These are phyloP conservation scores for Myotis pilosus DNA, from an alignment of 2,797 vertebrate genomes.

Conservation along the genomic window DNA sequence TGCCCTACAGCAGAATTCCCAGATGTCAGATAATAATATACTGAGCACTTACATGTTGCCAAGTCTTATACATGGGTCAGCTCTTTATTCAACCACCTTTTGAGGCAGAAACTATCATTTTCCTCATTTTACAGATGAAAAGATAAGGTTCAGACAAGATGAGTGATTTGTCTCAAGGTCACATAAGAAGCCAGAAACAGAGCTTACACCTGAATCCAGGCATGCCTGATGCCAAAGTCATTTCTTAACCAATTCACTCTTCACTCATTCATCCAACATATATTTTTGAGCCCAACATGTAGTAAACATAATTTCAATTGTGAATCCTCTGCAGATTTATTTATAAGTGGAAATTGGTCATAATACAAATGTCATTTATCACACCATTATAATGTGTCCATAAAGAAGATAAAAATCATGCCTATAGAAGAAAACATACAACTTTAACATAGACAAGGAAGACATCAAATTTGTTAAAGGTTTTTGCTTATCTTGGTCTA, in stretches of 20 bases:
- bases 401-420: not conserved
- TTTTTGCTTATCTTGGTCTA: not conserved
- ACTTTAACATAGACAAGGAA: not conserved
- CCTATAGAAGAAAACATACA: not conserved
- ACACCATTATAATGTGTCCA: not conserved
- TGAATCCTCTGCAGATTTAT: not conserved
- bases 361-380: not conserved
- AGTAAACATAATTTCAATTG: not conserved
- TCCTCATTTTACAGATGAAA: not conserved
- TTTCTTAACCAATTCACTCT: not conserved
- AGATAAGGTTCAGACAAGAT: not conserved
- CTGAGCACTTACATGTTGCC: rapidly evolving
- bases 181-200: not conserved
- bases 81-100: not conserved
- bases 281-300: not conserved
- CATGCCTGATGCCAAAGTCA: not conserved
- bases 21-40: not conserved
- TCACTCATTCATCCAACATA: not conserved
- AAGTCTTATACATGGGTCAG: too few relatives aligned
- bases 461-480: not conserved
- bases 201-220: not conserved
- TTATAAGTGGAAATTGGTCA: not conserved
- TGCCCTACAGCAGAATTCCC: conserved; percentile 84
- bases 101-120: not conserved
- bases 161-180: not conserved